Base-by-base conservation (phyloP, 37 sponge, comb jelly and placozoan genomes). In the Tethya wilhelma region DNA sequence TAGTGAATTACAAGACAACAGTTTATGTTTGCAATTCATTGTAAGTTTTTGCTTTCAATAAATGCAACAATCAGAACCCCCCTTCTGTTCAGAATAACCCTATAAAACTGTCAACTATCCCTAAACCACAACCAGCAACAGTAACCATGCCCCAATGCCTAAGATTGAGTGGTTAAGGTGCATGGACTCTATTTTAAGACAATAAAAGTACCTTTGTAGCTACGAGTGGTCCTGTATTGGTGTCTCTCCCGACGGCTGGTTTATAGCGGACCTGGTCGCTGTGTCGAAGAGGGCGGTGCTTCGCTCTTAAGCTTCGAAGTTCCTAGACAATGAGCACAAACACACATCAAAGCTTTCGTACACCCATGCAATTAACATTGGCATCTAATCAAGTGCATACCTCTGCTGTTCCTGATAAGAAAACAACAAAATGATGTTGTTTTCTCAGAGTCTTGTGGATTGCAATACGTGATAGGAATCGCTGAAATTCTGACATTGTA, bases 401-500 rank as follows among this genome's bases (percentile, higher is more conserved):
- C 84, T 91, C 87, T 9, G 67, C 58, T 62, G 87, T 75, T 55
- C 84, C 92, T n/a, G 79, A 55, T 38, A 91, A 80, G 71, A 91
- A 91, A 0, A 73, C 72, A 38, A 82, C 40, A 42, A 91, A 75
- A 8, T 75, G 45, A 28, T 82, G 92, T 32, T 91, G 87, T 36
- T 72, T 86, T 40, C 79, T 57, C 44, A 86, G 79, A 53, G 71
- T 66, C 44, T 56, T 88, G 81, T 94, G 94, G 41, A 71, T 34
- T 0, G 80, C 46, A 34, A 94, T 57, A 32, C 94, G 79, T 33
- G 91, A 81, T 58, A 94, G 81, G 73, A 94, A 94, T 57, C 94
- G 62, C 65, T 94, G 94, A 59, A 90, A 90, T 68, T 94, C 94
- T 25, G 90, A 83, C 59, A 94, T 84, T 43, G 94, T 94, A n/a